Evolutionary conservation across 2,113 vertebrate species (phyloP).

Genomic region (Galeopterus variegatus): DNA sequence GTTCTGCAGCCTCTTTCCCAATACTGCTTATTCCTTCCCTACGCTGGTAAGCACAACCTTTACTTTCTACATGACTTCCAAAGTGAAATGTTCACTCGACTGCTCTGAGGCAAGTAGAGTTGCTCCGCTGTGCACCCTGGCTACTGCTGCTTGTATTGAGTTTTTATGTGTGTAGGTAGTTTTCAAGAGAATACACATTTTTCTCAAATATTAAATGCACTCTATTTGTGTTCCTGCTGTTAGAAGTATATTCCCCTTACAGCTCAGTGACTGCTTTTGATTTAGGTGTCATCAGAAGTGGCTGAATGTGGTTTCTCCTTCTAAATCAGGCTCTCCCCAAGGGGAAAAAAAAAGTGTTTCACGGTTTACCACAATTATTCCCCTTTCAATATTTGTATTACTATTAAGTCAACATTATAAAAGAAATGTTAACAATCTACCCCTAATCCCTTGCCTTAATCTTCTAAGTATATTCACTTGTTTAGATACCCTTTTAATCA

Average conservation of each 20-base stretch:
- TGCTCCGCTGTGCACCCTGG: background rate
- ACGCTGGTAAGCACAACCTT: background rate
- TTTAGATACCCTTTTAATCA: background rate
- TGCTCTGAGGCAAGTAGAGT: background rate
- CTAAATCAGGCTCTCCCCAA: background rate
- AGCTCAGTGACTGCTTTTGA: constrained; percentile 5
- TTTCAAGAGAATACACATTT: constrained; percentile 70
- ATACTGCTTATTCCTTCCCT: background rate
- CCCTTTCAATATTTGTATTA: background rate
- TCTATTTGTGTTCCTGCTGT: constrained; percentile 15
- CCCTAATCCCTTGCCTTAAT: background rate
- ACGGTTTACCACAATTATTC: background rate
- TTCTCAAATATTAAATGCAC: constrained; percentile 47
- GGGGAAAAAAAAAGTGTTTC: background rate
- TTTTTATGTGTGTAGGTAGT: constrained; percentile 48
- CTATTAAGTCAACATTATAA: constrained; percentile 18
- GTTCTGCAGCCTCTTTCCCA: background rate
- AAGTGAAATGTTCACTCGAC: background rate
- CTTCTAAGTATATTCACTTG: background rate
- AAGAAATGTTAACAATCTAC: background rate
- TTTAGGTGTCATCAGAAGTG: background rate
- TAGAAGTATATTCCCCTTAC: constrained; percentile 6
- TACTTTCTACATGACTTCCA: constrained; percentile 7
- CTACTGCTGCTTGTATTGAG: constrained; percentile 23
- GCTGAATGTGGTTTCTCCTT: background rate